phyloP scores from a whole-genome alignment of 2,113 vertebrate genomes.

The Nettapus auritus region DNA sequence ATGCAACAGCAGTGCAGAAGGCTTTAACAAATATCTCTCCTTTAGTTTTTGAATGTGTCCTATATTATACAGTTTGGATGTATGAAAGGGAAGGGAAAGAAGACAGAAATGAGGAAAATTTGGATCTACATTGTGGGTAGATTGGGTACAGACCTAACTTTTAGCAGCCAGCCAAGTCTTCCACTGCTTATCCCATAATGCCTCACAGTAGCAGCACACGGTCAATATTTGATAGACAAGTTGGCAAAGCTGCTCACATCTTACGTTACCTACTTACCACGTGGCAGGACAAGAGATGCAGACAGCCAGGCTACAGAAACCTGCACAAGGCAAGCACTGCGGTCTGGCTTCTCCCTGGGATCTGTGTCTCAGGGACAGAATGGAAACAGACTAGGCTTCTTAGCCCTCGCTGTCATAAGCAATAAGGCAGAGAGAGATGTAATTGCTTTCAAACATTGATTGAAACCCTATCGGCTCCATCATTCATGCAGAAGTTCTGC shows the following conservation, averaged over 20 bases:
- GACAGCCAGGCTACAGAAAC: not conserved
- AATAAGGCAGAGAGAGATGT: not conserved
- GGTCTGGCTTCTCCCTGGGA: not conserved
- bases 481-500: not conserved
- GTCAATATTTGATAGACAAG: constrained; percentile 30
- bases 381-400: not conserved
- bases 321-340: not conserved
- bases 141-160: not conserved
- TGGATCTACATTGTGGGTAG: not conserved
- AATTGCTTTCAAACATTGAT: not conserved
- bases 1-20: not conserved
- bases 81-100: not conserved
- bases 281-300: not conserved
- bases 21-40: not conserved
- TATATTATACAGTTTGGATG: not conserved
- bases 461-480: not conserved
- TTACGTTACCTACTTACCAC: not conserved
- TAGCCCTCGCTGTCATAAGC: not conserved
- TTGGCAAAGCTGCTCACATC: not conserved
- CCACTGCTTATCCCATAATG: not conserved
- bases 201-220: not conserved
- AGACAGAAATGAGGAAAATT: not conserved
- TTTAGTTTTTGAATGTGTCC: not conserved
- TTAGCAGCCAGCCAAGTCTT: not conserved
- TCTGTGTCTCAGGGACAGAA: not conserved